Evolutionary conservation across 2,113 vertebrate genomes (phyloP).

Genomic region (Ciconia boyciana): DNA sequence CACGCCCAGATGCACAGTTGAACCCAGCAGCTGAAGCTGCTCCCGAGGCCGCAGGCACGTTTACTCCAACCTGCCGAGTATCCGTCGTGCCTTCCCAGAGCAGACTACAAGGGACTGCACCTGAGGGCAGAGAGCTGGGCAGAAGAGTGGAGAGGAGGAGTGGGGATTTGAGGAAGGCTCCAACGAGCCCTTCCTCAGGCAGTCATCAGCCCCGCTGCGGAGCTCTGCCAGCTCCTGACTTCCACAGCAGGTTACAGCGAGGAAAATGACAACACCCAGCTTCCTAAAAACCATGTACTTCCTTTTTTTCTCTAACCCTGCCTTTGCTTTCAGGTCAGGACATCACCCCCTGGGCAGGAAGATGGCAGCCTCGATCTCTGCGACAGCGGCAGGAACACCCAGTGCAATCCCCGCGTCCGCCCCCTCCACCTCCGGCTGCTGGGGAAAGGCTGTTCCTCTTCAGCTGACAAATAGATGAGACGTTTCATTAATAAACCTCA

Average conservation of each 20-base stretch:
- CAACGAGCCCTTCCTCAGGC: accelerated
- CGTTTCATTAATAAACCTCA: constrained; percentile 56
- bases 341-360: neutral
- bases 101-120: neutral
- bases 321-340: neutral
- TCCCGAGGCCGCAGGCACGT: accelerated
- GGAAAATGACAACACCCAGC: neutral
- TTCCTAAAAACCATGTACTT: neutral
- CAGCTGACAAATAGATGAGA: constrained; percentile 58
- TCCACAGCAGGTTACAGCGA: neutral
- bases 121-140: neutral
- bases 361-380: neutral
- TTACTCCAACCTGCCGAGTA: neutral
- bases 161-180: neutral
- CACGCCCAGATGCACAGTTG: neutral
- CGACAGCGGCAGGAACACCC: neutral
- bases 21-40: neutral
- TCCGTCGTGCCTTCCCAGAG: accelerated
- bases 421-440: neutral
- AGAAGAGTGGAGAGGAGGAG: neutral
- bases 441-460: constrained; percentile 28
- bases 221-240: neutral
- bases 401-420: neutral
- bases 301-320: neutral
- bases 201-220: accelerated